Conservation (phyloP, 1,140 invertebrate genomes). For the Lycorma delicatula region DNA sequence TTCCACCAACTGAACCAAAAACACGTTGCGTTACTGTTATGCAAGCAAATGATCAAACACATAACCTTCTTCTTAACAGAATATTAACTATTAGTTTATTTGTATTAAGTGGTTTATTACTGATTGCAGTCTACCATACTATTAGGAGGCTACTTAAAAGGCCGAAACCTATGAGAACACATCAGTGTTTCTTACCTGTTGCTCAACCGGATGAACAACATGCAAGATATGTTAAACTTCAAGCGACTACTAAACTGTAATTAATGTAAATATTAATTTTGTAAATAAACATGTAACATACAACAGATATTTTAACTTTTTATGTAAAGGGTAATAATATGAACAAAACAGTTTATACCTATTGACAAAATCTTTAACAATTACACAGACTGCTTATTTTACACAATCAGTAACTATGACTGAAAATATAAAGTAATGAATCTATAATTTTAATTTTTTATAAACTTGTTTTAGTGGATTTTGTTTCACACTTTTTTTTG, state of each 20-base stretch:
- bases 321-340: no score
- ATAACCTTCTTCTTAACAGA: conserved; percentile 27
- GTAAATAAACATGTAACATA: no score
- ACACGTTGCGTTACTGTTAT: conserved; percentile 34
- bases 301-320: no score
- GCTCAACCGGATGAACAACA: conserved; percentile 43
- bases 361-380: no score
- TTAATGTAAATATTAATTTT: not conserved
- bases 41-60: conserved; percentile 17
- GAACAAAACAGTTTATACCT: no score
- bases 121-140: conserved; percentile 31
- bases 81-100: conserved; percentile 34
- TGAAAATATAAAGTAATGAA: no score
- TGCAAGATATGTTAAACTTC: conserved; percentile 44
- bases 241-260: conserved; percentile 45
- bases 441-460: no score
- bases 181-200: conserved; percentile 40
- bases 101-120: conserved; percentile 25
- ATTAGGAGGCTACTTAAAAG: conserved; percentile 33
- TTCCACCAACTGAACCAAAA: conserved; percentile 21
- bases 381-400: no score
- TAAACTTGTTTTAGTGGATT: no score
- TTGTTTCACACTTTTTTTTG: no score
- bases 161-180: conserved; percentile 26
- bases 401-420: no score